phyloP scores from a whole-genome alignment of 2,113 vertebrate species.

The Scatophagus argus region DNA sequence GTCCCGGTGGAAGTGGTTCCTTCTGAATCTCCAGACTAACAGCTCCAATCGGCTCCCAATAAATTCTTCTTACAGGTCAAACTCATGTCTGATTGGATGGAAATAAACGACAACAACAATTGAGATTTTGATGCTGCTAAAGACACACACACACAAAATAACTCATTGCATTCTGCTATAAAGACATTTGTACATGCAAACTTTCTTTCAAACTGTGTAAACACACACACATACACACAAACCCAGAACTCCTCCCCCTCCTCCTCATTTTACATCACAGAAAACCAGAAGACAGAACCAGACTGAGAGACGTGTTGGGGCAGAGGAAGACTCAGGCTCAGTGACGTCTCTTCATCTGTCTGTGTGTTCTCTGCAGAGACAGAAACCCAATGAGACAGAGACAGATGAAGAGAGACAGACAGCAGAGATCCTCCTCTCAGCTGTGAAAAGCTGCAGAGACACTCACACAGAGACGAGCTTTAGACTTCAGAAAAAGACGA shows the following conservation, averaged over 20 bases:
- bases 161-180: too few relatives aligned
- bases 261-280: constrained; percentile 1
- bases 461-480: not conserved
- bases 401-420: not conserved
- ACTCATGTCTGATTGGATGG: too few relatives aligned
- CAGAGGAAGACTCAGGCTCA: not conserved
- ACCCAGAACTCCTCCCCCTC: constrained; percentile 14
- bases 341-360: not conserved
- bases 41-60: too few relatives aligned
- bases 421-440: not conserved
- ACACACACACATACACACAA: too few relatives aligned
- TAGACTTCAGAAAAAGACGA: not conserved
- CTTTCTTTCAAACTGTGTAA: too few relatives aligned
- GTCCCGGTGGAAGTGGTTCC: too few relatives aligned
- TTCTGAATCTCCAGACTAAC: too few relatives aligned
- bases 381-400: not conserved
- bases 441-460: not conserved
- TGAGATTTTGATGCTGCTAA: too few relatives aligned
- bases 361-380: not conserved
- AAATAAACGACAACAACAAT: too few relatives aligned
- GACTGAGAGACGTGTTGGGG: not conserved
- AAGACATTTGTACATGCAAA: too few relatives aligned
- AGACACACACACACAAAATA: too few relatives aligned
- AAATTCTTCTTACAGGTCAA: too few relatives aligned
- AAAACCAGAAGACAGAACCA: not conserved